phyloP scores from a whole-genome alignment of 2,797 vertebrate genomes.

The Sebastes elongatus region DNA sequence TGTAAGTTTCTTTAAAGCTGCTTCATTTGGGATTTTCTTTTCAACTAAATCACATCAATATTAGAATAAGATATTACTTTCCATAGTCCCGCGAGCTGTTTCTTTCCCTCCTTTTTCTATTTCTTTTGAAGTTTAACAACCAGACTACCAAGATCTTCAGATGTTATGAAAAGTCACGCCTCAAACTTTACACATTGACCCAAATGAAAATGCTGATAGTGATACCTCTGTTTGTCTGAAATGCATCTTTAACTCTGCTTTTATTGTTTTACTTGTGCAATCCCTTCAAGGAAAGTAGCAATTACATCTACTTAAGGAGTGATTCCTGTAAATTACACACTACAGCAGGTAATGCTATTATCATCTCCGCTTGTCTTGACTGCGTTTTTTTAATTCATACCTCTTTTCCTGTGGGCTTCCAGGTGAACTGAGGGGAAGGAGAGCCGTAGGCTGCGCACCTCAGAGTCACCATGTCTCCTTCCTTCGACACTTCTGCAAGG shows the following conservation, averaged over 20 bases:
- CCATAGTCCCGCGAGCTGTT: not conserved
- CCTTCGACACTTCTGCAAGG: constrained; percentile 60
- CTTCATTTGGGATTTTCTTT: constrained; percentile 7
- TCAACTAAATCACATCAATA: constrained; percentile 3
- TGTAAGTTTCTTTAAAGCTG: constrained; percentile 12
- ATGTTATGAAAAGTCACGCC: not conserved
- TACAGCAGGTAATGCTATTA: not conserved
- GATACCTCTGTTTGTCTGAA: not conserved
- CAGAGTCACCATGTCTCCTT: constrained; percentile 82
- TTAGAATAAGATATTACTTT: constrained; percentile 27
- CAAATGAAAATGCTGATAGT: not conserved
- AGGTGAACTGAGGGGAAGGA: constrained; percentile 86
- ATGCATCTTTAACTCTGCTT: not conserved
- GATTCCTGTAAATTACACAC: not conserved
- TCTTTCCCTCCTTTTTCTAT: not conserved
- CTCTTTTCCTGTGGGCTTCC: constrained; percentile 83
- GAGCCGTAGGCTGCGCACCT: constrained; percentile 81
- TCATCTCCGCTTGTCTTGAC: not conserved
- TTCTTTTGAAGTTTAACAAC: constrained; percentile 41
- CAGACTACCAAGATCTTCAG: not conserved
- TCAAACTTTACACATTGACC: constrained; percentile 17
- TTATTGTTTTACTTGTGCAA: not conserved
- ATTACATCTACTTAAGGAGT: not conserved
- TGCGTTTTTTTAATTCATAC: constrained; percentile 63
- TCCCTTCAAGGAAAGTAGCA: not conserved